phyloP scores from a whole-genome alignment of 2,888 invertebrate species.

The Dasypogon diadema region DNA sequence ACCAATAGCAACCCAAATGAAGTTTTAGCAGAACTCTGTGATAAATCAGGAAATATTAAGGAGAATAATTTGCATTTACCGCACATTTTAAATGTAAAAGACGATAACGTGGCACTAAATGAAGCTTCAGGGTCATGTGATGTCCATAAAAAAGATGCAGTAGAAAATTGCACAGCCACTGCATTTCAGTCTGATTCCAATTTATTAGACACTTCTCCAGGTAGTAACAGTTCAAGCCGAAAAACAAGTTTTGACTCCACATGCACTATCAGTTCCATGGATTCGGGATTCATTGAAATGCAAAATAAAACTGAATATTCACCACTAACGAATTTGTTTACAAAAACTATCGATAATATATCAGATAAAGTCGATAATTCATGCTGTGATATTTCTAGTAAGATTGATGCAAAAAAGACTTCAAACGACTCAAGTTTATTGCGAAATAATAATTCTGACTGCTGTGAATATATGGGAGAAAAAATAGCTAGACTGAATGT shows the following conservation, averaged over 20 bases:
- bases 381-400: constrained; percentile 42
- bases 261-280: constrained; percentile 68
- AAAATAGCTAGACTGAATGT: constrained; percentile 65
- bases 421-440: not conserved
- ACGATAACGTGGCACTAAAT: not conserved
- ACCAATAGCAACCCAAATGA: not conserved
- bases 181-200: constrained; percentile 27
- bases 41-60: constrained; percentile 25
- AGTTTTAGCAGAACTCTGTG: constrained; percentile 23
- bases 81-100: constrained; percentile 7
- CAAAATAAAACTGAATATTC: constrained; percentile 58
- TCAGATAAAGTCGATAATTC: constrained; percentile 1
- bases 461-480: constrained; percentile 57
- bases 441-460: not conserved
- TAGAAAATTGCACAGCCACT: constrained; percentile 2
- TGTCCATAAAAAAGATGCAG: not conserved
- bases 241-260: constrained; percentile 69
- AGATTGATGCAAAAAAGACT: constrained; percentile 28
- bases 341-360: constrained; percentile 13
- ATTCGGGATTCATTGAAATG: constrained; percentile 69
- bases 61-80: not conserved
- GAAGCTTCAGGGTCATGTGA: not conserved
- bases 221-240: constrained; percentile 65
- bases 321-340: constrained; percentile 16
- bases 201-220: constrained; percentile 55